Conservation (phyloP, 2,888 invertebrate species). For the Amitus sp. region DNA sequence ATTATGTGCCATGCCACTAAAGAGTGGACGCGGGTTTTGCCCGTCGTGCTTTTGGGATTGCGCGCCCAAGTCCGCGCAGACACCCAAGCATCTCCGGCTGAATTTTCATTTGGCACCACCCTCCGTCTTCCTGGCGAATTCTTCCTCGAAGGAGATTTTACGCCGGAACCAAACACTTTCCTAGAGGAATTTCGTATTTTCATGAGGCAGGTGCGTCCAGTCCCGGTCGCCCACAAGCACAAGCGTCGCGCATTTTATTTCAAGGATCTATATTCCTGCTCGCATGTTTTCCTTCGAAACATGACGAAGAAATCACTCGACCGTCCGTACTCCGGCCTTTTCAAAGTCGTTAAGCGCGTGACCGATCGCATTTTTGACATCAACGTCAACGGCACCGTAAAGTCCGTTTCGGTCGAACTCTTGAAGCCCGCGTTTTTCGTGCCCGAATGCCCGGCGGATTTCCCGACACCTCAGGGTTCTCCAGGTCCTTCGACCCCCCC, state of each 20-base stretch:
- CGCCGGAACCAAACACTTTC: slow-evolving; percentile 15
- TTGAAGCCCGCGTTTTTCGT: slow-evolving; percentile 25
- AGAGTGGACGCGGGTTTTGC: slow-evolving; percentile 36
- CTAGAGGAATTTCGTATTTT: slow-evolving; percentile 15
- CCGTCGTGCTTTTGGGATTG: slow-evolving; percentile 36
- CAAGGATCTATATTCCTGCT: slow-evolving; percentile 28
- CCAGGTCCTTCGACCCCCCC: too few relatives aligned
- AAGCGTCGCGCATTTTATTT: background rate
- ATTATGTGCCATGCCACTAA: slow-evolving; percentile 28
- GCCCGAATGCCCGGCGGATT: too few relatives aligned
- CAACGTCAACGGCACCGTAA: slow-evolving; percentile 15
- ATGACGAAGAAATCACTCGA: slow-evolving; percentile 27
- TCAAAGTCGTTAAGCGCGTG: slow-evolving; percentile 27
- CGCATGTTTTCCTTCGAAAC: slow-evolving; percentile 38
- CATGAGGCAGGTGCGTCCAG: slow-evolving; percentile 8
- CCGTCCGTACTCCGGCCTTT: slow-evolving; percentile 43
- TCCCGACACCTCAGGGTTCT: too few relatives aligned
- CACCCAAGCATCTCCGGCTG: slow-evolving; percentile 29
- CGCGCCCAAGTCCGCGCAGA: slow-evolving; percentile 27
- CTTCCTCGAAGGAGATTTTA: slow-evolving; percentile 16
- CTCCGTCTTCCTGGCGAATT: slow-evolving; percentile 41
- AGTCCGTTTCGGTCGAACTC: slow-evolving; percentile 19
- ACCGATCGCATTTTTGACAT: slow-evolving; percentile 21
- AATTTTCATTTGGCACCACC: slow-evolving; percentile 38
- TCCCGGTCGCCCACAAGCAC: slow-evolving; percentile 17